A percentile compares a stretch with the other conserved stretches of the same genome.
phyloP scores from a whole-genome alignment of 2,888 invertebrate species.

The Cephus pulcher region DNA sequence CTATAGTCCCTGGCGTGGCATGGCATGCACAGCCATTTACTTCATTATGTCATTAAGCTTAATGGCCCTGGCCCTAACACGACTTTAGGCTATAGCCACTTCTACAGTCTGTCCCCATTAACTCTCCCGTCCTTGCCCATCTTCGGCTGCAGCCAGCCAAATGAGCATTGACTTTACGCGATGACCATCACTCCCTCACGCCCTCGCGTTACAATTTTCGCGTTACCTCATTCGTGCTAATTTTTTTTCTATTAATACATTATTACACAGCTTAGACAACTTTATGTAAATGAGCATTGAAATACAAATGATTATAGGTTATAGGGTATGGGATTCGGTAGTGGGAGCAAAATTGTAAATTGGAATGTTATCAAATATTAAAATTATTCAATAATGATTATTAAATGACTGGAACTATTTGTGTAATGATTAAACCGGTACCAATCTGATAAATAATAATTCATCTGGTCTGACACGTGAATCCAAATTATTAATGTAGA shows the following conservation, averaged over 20 bases:
- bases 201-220: neutral
- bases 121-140: conserved; percentile 36
- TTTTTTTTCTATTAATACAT: neutral
- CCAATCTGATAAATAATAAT: neutral
- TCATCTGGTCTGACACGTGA: neutral
- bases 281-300: neutral
- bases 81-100: conserved; percentile 62
- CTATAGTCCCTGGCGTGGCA: conserved; percentile 60
- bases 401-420: neutral
- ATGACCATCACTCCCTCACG: conserved; percentile 34
- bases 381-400: neutral
- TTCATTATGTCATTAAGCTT: conserved; percentile 68
- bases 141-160: conserved; percentile 24
- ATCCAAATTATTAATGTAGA: neutral
- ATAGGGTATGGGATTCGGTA: neutral
- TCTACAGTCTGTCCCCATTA: conserved; percentile 61
- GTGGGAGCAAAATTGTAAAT: neutral
- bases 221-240: neutral
- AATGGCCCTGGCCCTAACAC: conserved; percentile 65
- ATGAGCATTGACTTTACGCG: conserved; percentile 57
- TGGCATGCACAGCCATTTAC: conserved; percentile 66
- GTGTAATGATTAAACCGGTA: neutral
- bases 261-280: neutral
- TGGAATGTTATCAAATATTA: neutral
- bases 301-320: neutral